Base-by-base conservation (phyloP, 1,140 invertebrate species). In the Drosophila kepulauana region DNA sequence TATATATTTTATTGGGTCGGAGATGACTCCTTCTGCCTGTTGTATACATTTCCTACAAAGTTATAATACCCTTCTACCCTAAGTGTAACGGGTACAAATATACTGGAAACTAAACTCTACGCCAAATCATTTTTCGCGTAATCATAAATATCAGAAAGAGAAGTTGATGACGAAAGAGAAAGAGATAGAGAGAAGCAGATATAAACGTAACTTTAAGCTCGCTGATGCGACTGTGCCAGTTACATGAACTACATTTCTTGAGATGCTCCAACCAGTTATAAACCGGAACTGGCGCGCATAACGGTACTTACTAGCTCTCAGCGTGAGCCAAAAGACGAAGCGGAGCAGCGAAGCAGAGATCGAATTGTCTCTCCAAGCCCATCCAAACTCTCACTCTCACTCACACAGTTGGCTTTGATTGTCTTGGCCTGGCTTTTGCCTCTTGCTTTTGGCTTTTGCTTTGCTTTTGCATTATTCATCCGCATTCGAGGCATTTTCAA, bases 251-350 rank as follows among this genome's bases (percentile, higher is more conserved):
- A 89, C 81, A 68, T 68, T 58, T 48, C 7, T 28, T 16, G 61
- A 52, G 73, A 61, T 62, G 68, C 62, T 20, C 43, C 65, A 84
- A 81, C 85, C 85, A 81, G 85, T 89, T 82, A 69, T 71, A 85
- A 88, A 85, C 85, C 85, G 85, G 85, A 88, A 88, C 85, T 88
- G 81, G 74, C 81, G 65, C 85, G 71, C 75, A 85, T 88, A 88
- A 81, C 85, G 86, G 84, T 85, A 81, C 66, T 58, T 38, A 61
- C 54, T 54, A 56, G 72, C 72, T 46, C 38, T 46, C 38, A 49
- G 33, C 54, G 30, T 15, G n/a, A n/a, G 41, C n/a, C 11, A 3
- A 41, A 41, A 11, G 38, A 10, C 38, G 11, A 41, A 41, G 38
- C 38, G 6, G 2, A 41, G 38, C 11, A 33, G 30, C 38, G 38